phyloP scores from a whole-genome alignment of 2,113 vertebrate genomes.

The Muscicapa adusta region DNA sequence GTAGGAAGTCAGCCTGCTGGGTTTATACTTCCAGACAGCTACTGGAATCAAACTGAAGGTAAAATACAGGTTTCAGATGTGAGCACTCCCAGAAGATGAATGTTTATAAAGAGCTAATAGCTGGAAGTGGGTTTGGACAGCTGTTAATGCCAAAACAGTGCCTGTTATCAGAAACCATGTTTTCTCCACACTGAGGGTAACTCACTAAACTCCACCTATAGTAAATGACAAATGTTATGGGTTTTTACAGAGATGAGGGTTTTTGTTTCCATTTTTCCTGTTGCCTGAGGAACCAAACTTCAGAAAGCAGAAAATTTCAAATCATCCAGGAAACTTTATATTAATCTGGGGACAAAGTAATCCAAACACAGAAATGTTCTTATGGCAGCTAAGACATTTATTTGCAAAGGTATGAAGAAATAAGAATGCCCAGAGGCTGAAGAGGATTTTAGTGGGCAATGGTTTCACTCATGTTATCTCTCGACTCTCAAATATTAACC shows the following conservation, averaged over 20 bases:
- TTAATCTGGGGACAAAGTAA: neutral
- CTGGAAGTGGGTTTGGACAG: slow-evolving; percentile 31
- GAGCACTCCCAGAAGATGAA: neutral
- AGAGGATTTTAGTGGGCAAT: neutral
- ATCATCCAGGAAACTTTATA: neutral
- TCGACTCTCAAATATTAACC: neutral
- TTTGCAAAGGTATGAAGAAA: neutral
- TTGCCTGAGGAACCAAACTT: neutral
- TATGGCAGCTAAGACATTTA: neutral
- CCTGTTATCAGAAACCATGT: neutral
- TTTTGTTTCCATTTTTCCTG: neutral
- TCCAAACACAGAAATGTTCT: neutral
- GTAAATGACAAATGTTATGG: neutral
- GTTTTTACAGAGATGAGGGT: neutral
- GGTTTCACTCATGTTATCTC: rapidly evolving
- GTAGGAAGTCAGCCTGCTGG: neutral
- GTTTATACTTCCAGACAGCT: neutral
- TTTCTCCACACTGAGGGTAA: neutral
- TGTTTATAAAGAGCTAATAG: slow-evolving; percentile 19
- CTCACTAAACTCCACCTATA: neutral
- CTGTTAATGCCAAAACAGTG: slow-evolving; percentile 5
- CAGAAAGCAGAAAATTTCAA: neutral
- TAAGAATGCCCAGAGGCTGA: neutral
- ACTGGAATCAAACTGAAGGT: neutral
- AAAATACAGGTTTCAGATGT: neutral